Conservation (phyloP, 2,113 vertebrate genomes). For the Platichthys stellatus region DNA sequence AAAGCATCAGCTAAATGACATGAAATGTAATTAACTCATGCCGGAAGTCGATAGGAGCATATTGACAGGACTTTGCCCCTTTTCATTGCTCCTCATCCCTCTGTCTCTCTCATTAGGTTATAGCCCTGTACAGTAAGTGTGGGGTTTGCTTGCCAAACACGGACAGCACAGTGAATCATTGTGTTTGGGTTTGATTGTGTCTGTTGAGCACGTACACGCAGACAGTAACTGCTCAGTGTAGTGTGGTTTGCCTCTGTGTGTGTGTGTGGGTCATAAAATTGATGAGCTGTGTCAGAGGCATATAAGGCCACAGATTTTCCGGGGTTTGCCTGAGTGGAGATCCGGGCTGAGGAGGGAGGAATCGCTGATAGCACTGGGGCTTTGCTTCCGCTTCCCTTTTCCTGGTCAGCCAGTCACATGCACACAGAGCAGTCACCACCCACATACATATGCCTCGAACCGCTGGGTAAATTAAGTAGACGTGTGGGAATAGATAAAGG, state of each 20-base stretch:
- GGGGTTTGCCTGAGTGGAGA: slow-evolving; percentile 14
- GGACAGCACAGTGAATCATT: neutral
- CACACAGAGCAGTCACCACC: slow-evolving; percentile 14
- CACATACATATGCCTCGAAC: slow-evolving; percentile 18
- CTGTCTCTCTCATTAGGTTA: neutral
- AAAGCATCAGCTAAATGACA: too few species aligned
- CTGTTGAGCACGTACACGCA: neutral
- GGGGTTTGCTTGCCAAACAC: neutral
- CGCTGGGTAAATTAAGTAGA: slow-evolving; percentile 4
- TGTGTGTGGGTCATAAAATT: neutral
- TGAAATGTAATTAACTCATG: too few species aligned
- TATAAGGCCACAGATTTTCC: slow-evolving; percentile 26
- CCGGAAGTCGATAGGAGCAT: too few species aligned
- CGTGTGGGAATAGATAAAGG: slow-evolving; percentile 2
- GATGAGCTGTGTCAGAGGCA: slow-evolving; percentile 30
- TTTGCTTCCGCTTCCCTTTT: slow-evolving; percentile 25
- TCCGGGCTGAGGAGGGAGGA: neutral
- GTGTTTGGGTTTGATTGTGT: neutral
- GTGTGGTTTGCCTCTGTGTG: neutral
- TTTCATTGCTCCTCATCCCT: too few species aligned
- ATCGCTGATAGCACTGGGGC: neutral
- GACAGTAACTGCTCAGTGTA: too few species aligned
- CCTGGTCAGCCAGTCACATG: slow-evolving; percentile 37
- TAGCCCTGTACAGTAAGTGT: neutral
- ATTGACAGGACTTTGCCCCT: too few species aligned